Evolutionary conservation across 2,888 invertebrate species (phyloP), one percentile per base, ranked within the genome.

Genomic region (Meandrusa payeni): DNA sequence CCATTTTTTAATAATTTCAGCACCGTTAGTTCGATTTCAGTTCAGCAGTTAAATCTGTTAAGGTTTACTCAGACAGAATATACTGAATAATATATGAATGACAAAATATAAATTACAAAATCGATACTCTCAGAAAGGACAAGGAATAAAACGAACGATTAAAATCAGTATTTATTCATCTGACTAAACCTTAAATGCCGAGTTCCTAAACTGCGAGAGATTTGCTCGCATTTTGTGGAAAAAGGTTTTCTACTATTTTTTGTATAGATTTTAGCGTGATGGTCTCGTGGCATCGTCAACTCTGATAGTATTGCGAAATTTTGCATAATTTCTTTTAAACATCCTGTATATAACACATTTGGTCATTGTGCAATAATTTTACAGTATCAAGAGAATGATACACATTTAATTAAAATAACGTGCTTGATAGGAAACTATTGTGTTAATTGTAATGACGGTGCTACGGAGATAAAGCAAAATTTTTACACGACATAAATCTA

Each of bases 181-280:
- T 31, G 32, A 26, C 24, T 32, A 37, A 37, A 13, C 22, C 33
- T 23, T 26, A 6, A 19, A 10, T 27, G 20, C 31, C 26, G 27
- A 20, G 27, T 42, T 46, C 38, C 37, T 46, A 26, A 41, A 37
- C 17, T 34, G 41, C 17, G 29, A 41, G 29, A 2, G 32, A 10
- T 2, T n/a, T 38, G 7, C 28, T 45, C 33, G 22, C 40, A 9
- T 29, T 37, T 41, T 23, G 19, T 11, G 23, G 17, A 29, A 12
- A n/a, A n/a, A 17, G 9, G 17, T 29, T 42, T 42, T 42, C 36
- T 34, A 42, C 36, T 20, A 12, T 20, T 19, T 42, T 33, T 43
- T 24, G 19, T 31, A 32, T 31, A 38, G 24, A 31, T 3, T 19
- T 31, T 43, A n/a, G 20, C 10, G 27, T 19, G 42, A 13, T 22